These are phyloP conservation scores for Lingula anatina DNA, from an alignment of 2,888 invertebrate genomes.

Conservation along the genomic window DNA sequence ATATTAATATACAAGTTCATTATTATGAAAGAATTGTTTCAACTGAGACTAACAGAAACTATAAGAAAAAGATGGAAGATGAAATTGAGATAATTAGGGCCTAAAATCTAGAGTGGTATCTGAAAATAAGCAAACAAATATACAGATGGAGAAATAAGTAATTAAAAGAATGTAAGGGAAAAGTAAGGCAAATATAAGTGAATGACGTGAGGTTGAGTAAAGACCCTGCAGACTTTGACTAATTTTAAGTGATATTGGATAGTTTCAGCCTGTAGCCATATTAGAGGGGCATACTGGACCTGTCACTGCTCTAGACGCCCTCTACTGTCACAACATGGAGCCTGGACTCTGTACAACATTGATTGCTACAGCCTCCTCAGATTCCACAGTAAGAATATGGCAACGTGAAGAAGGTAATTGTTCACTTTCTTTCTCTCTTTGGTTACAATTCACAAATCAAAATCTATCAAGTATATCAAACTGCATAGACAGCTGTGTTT, in stretches of 20 bases:
- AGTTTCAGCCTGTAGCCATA: conserved; percentile 1
- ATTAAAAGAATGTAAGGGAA: neutral
- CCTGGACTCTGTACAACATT: conserved; percentile 29
- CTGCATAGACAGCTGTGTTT: too few species aligned
- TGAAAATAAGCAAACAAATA: too few species aligned
- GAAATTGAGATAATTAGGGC: too few species aligned
- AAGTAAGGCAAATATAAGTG: neutral
- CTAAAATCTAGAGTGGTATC: too few species aligned
- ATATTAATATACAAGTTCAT: too few species aligned
- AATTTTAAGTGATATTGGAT: too few species aligned
- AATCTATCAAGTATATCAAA: too few species aligned
- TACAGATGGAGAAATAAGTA: too few species aligned
- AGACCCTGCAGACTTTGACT: neutral
- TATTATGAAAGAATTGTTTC: too few species aligned
- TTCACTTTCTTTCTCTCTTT: too few species aligned
- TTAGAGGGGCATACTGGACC: conserved; percentile 51
- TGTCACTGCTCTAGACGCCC: conserved; percentile 66
- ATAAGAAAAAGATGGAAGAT: too few species aligned
- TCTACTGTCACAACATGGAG: conserved; percentile 50
- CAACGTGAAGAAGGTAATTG: conserved; percentile 12
- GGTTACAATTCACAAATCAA: conserved; percentile 2
- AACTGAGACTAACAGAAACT: too few species aligned
- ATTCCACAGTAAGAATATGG: conserved; percentile 49
- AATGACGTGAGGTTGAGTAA: neutral
- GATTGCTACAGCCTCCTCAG: conserved; percentile 44